Evolutionary conservation across 2,113 vertebrate genomes (phyloP).

Genomic region (Lota lota): DNA sequence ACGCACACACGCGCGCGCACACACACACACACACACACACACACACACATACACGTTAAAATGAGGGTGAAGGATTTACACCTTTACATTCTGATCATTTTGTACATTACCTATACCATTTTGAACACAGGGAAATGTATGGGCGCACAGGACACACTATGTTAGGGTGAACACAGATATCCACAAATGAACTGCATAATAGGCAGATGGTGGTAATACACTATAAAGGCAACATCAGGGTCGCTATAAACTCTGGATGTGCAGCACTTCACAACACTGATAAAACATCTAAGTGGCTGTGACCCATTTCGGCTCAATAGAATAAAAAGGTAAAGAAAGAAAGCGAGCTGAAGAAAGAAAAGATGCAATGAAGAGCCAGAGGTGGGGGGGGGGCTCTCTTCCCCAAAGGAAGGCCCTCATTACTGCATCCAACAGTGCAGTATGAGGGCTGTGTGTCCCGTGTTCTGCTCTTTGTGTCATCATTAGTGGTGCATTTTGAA

Average conservation of each 20-base stretch:
- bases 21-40: conserved; percentile 3
- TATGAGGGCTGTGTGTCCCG: conserved; percentile 6
- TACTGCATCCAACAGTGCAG: conserved; percentile 29
- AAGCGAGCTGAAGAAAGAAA: background rate
- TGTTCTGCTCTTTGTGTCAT: too few species aligned
- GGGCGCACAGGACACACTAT: too few species aligned
- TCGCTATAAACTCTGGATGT: conserved; percentile 18
- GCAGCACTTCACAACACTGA: conserved; percentile 16
- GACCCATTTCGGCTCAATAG: conserved; percentile 35
- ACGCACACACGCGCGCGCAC: conserved; percentile 4
- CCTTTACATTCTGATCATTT: too few species aligned
- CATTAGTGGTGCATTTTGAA: too few species aligned
- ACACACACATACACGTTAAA: background rate
- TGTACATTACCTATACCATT: too few species aligned
- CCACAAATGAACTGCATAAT: too few species aligned
- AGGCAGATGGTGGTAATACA: too few species aligned
- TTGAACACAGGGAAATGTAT: too few species aligned
- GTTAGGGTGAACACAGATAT: too few species aligned
- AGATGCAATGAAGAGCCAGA: background rate
- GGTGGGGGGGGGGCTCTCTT: conserved; percentile 4
- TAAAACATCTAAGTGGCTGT: conserved; percentile 35
- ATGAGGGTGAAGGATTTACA: too few species aligned
- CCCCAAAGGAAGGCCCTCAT: conserved; percentile 49
- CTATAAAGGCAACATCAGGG: background rate
- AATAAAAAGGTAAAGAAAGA: background rate